A percentile compares a stretch with the other conserved stretches of the same genome.
Conservation (phyloP, 2,797 vertebrate species). For the Hemibagrus guttatus region DNA sequence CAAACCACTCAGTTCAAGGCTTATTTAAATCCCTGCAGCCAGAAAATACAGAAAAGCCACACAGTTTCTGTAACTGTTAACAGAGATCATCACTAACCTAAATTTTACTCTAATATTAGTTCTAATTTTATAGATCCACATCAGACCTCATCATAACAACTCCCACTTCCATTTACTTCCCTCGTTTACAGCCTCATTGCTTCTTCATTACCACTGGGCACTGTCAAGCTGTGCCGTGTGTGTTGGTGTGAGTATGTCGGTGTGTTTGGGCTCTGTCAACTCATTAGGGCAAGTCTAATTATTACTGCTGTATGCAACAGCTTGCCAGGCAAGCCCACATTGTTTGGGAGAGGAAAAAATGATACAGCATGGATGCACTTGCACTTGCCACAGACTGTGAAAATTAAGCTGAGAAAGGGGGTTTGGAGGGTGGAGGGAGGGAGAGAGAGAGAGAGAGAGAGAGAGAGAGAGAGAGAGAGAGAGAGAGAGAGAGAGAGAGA, state of each 20-base stretch:
- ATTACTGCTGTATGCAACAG: slow-evolving; percentile 68
- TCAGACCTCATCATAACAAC: slow-evolving; percentile 24
- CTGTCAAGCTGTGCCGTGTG: slow-evolving; percentile 41
- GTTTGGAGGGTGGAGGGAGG: not conserved
- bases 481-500: slow-evolving; percentile 8
- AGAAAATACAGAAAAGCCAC: not conserved
- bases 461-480: slow-evolving; percentile 5
- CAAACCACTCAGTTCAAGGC: not conserved
- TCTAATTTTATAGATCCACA: not conserved
- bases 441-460: slow-evolving; percentile 4
- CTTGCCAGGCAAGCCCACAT: slow-evolving; percentile 57
- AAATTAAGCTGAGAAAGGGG: slow-evolving; percentile 40
- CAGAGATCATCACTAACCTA: not conserved
- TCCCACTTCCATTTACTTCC: slow-evolving; percentile 20
- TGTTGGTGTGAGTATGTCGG: slow-evolving; percentile 36
- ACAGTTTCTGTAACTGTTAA: not conserved
- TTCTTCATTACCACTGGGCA: slow-evolving; percentile 48
- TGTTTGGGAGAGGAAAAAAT: slow-evolving; percentile 53
- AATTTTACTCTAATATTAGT: not conserved
- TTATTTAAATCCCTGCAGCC: not conserved
- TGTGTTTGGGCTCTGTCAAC: slow-evolving; percentile 66
- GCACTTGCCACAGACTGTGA: slow-evolving; percentile 39
- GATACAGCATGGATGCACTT: slow-evolving; percentile 39
- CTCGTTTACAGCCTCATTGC: slow-evolving; percentile 48
- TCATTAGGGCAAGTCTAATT: slow-evolving; percentile 77